phyloP scores from a whole-genome alignment of 2,113 vertebrate genomes.

The Amphiprion ocellaris region DNA sequence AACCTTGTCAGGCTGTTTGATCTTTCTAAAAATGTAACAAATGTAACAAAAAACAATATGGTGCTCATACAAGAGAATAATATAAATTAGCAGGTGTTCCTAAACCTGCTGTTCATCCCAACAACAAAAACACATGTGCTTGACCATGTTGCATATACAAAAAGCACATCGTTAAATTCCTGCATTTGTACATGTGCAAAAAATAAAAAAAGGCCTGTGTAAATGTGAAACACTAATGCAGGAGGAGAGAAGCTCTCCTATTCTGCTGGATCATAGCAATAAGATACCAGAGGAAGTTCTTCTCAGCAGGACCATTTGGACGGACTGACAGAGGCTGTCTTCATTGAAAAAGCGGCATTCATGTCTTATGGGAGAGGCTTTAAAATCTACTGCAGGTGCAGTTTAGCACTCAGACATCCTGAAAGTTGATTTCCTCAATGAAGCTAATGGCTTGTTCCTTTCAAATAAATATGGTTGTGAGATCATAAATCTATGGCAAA shows the following conservation, averaged over 20 bases:
- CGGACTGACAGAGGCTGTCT: neutral
- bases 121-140: slow-evolving; percentile 4
- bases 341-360: slow-evolving; percentile 4
- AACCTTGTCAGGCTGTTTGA: slow-evolving; percentile 1
- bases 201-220: neutral
- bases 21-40: slow-evolving; percentile 7
- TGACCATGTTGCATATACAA: slow-evolving; percentile 13
- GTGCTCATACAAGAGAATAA: slow-evolving; percentile 5
- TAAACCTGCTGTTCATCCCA: neutral
- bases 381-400: neutral
- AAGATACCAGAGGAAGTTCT: neutral
- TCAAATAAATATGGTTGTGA: slow-evolving; percentile 24
- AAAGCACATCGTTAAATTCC: slow-evolving; percentile 13
- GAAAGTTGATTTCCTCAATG: neutral
- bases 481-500: neutral
- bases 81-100: slow-evolving; percentile 8
- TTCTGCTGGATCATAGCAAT: neutral
- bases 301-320: slow-evolving; percentile 35
- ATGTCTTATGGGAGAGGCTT: neutral
- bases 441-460: slow-evolving; percentile 53
- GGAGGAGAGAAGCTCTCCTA: neutral
- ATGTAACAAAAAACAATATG: neutral
- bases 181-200: slow-evolving; percentile 37
- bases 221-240: neutral
- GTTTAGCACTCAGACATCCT: slow-evolving; percentile 3